Base-by-base conservation (phyloP, 2,888 invertebrate species). In the Girardia tigrina region DNA sequence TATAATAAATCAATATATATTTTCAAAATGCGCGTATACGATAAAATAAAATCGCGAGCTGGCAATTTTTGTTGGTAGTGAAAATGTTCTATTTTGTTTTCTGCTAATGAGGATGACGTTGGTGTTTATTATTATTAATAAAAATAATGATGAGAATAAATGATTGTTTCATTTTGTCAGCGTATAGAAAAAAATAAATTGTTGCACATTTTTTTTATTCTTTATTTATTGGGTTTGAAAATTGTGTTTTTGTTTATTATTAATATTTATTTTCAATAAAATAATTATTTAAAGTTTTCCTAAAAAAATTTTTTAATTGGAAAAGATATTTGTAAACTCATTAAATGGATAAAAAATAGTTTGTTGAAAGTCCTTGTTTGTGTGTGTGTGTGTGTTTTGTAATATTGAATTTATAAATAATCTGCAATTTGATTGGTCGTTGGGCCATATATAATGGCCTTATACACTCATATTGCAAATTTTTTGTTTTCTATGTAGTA, bases 191-290 rank as follows among this genome's bases (percentile, higher is more conserved):
- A 56, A 56, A 36, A 56, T 56, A 56, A 56, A 56, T 56, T 56
- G 56, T 56, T 56, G 56, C 56, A 56, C 56, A 12, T 56, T 56
- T 56, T n/a, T n/a, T 56, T 56, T 56, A 56, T 56, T 56, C 56
- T 56, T 56, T 56, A 56, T 56, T n/a, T 56, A 56, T 56, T 56
- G 23, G 56, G n/a, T 56, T 56, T n/a, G 2, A 56, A 56, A 8
- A 56, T 23, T 56, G n/a, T 56, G 8, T 20, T 56, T 8, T 20
- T 56, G 2, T 20, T 8, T 56, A 20, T 56, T 4, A 56, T n/a
- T n/a, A 36, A 36, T 20, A 56, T 20, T 56, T 20, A 56, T 56
- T 56, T 16, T 56, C n/a, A 56, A 12, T 56, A 56, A 6, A 20
- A 56, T 8, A 56, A 12, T 56, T 56, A 6, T 2, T 20, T 56